A percentile compares a stretch with the other conserved stretches of the same genome.
Conservation (phyloP, 2,888 invertebrate species). For the Sialis lutaria region DNA sequence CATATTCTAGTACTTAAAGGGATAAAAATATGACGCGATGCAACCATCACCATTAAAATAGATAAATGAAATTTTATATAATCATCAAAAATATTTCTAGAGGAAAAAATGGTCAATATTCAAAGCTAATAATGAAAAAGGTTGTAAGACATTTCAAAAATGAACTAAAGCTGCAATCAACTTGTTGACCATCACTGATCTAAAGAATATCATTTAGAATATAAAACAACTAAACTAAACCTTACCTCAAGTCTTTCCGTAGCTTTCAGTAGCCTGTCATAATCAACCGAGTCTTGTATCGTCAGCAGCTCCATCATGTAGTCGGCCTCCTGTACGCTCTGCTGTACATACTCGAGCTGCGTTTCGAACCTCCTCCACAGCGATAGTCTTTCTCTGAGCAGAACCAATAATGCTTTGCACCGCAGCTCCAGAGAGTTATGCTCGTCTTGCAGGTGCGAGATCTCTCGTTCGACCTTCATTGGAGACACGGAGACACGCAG, state of each 20-base stretch:
- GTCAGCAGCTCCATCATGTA: slow-evolving; percentile 76
- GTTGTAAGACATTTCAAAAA: too few species aligned
- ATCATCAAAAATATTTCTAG: too few species aligned
- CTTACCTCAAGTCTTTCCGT: slow-evolving; percentile 72
- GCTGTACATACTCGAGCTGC: slow-evolving; percentile 61
- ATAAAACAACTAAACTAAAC: too few species aligned
- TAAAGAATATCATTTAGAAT: too few species aligned
- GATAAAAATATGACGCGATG: too few species aligned
- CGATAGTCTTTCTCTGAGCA: slow-evolving; percentile 44
- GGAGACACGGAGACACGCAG: slow-evolving; percentile 62
- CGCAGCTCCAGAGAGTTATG: slow-evolving; percentile 56
- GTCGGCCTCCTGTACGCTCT: slow-evolving; percentile 69
- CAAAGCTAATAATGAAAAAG: too few species aligned
- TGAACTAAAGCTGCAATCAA: too few species aligned
- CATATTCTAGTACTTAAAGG: too few species aligned
- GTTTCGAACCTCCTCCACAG: slow-evolving; percentile 65
- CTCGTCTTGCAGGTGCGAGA: slow-evolving; percentile 54
- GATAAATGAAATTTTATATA: too few species aligned
- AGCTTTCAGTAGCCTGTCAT: slow-evolving; percentile 63
- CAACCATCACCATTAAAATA: too few species aligned
- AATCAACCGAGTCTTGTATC: slow-evolving; percentile 71
- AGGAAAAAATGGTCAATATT: too few species aligned
- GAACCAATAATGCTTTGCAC: slow-evolving; percentile 45
- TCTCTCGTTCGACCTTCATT: slow-evolving; percentile 55
- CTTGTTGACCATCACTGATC: too few species aligned